Evolutionary conservation across 2,888 invertebrate species (phyloP).

Genomic region (Theretra japonica): DNA sequence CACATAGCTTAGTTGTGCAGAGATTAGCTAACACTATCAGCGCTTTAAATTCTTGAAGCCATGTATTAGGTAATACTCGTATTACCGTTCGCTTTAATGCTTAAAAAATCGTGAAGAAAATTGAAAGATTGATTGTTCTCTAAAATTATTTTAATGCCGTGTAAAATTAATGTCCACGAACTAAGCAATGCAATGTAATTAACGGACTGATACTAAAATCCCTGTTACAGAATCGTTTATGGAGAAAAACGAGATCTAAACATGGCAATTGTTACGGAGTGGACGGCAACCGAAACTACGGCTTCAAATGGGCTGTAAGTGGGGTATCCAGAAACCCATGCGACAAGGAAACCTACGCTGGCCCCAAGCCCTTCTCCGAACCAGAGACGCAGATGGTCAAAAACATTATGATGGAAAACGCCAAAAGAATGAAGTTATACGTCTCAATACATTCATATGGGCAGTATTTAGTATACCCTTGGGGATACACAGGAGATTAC

Average conservation of each 20-base stretch:
- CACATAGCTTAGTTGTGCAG: no score
- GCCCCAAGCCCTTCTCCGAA: slow-evolving; percentile 86
- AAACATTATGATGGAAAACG: slow-evolving; percentile 79
- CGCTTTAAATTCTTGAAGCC: no score
- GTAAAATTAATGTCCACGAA: slow-evolving; percentile 1
- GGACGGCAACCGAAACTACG: slow-evolving; percentile 90
- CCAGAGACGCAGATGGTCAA: slow-evolving; percentile 84
- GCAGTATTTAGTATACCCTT: slow-evolving; percentile 86
- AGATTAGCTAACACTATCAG: no score
- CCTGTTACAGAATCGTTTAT: slow-evolving; percentile 82
- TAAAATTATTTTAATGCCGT: no score
- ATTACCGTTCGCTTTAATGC: no score
- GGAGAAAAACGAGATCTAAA: slow-evolving; percentile 86
- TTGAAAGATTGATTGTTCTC: no score
- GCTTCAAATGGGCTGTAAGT: slow-evolving; percentile 86
- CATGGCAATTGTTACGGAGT: slow-evolving; percentile 82
- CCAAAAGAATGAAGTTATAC: slow-evolving; percentile 85
- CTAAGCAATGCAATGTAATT: background rate
- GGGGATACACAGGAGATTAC: slow-evolving; percentile 83
- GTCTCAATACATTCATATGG: slow-evolving; percentile 89
- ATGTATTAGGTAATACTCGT: no score
- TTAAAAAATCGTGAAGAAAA: no score
- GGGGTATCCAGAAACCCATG: slow-evolving; percentile 87
- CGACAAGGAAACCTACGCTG: slow-evolving; percentile 84
- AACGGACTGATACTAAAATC: background rate